Base-by-base conservation (phyloP, 2,797 vertebrate genomes). In the Pseudochirops cupreus region DNA sequence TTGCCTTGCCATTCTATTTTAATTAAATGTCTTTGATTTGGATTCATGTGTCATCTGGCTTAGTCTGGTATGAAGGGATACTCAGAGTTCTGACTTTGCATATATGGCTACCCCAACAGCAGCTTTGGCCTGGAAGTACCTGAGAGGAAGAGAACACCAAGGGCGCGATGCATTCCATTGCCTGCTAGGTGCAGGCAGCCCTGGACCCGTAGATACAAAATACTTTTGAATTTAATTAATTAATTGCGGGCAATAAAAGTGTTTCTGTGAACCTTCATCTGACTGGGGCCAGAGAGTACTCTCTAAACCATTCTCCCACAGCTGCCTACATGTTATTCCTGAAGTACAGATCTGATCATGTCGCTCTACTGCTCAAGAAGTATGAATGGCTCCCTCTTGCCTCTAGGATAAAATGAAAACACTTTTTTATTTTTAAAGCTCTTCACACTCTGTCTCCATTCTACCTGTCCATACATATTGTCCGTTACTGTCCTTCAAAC, bases 91-190 rank as follows among this genome's bases (percentile, higher is more conserved):
- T 82, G 74, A 46, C 7, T 82, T 46, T 46, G 74, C 4, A 82
- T 10, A 82, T 46, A 10, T 46, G 18, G 29, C 39, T 46, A 46
- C 21, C n/a, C 21, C 18, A 82, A 10, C 2, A 46, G 21, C 4
- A 46, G 18, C 9, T 18, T 46, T 26, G 10, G 46, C 9, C 39
- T 24, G 74, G 39, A 82, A 46, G 74, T 9, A 82, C 7, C n/a
- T 82, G 39, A 82, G 74, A 82, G 21, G n/a, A 12, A 82, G 74
- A 82, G 39, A 82, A 82, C 6, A 46, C 21, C 0, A 39, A 82
- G 2, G 21, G 39, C 9, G 21, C 1, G 0, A 26, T 46, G 39
- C 0, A 1, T 39, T 39, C 67, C 18, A 39, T 7, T 24, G n/a
- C 16, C 67, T 74, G n/a, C 16, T 21, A 74, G 18, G 18, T 24